These are phyloP conservation scores for Heliconius hewitsoni DNA, from an alignment of 1,140 invertebrate species.

Conservation along the genomic window DNA sequence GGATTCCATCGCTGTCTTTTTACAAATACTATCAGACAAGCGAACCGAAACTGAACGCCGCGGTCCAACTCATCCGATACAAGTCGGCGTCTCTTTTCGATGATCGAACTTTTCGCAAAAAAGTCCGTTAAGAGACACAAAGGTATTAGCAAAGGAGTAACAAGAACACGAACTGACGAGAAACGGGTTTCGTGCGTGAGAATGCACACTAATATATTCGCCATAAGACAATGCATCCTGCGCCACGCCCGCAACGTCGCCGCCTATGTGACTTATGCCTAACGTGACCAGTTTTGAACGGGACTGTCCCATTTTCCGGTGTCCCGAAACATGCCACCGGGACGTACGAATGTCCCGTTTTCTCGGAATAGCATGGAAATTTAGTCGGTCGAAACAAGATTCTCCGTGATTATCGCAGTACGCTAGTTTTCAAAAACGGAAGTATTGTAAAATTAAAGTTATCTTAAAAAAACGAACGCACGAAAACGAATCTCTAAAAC, in stretches of 20 bases:
- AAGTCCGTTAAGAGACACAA: slow-evolving; percentile 54
- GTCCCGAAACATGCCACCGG: no score
- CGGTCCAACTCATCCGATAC: slow-evolving; percentile 54
- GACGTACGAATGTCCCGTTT: no score
- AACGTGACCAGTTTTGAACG: no score
- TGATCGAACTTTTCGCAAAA: slow-evolving; percentile 59
- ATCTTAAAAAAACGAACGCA: no score
- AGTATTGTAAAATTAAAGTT: no score
- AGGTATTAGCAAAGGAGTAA: slow-evolving; percentile 69
- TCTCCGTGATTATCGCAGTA: no score
- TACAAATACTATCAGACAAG: slow-evolving; percentile 39
- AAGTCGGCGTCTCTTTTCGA: slow-evolving; percentile 59
- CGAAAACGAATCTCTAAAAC: no score
- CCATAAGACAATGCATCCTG: slow-evolving; percentile 55
- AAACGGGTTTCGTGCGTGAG: slow-evolving; percentile 65
- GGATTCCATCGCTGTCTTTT: slow-evolving; percentile 39
- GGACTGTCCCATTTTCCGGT: no score
- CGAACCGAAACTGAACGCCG: slow-evolving; percentile 38
- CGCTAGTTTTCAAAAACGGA: no score
- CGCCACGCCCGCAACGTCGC: slow-evolving; percentile 47
- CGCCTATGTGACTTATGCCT: slow-evolving; percentile 47
- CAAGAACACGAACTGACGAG: slow-evolving; percentile 49
- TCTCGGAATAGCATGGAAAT: no score
- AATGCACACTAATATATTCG: slow-evolving; percentile 66
- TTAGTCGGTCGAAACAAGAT: no score